Evolutionary conservation across 2,113 vertebrate genomes (phyloP).

Genomic region (Lipophrys pholis): DNA sequence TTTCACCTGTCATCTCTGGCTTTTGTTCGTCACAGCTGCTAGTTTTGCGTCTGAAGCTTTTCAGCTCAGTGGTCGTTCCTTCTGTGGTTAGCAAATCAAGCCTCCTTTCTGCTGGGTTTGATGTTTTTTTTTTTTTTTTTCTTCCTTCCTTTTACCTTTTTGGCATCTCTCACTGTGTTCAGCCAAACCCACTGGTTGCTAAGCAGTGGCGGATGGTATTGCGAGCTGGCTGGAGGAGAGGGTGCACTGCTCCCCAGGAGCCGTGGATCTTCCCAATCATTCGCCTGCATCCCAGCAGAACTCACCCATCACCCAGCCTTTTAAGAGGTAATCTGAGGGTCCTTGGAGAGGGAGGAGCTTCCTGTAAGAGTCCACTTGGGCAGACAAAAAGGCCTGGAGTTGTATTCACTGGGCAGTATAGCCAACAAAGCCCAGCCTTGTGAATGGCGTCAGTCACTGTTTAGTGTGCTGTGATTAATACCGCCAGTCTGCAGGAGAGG

Average conservation of each 20-base stretch:
- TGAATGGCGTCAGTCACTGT: slow-evolving; percentile 91
- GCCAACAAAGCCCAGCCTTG: slow-evolving; percentile 82
- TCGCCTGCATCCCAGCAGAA: slow-evolving; percentile 39
- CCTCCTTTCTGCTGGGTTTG: slow-evolving; percentile 44
- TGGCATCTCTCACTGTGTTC: slow-evolving; percentile 63
- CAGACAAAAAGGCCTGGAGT: slow-evolving; percentile 87
- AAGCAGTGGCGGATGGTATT: slow-evolving; percentile 81
- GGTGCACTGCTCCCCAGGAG: slow-evolving; percentile 79
- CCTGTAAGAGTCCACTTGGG: slow-evolving; percentile 89
- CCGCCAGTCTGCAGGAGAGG: slow-evolving; percentile 67
- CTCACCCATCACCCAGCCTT: slow-evolving; percentile 78
- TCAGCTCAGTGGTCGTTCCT: slow-evolving; percentile 18
- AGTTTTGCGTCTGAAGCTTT: slow-evolving; percentile 49
- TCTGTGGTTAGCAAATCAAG: slow-evolving; percentile 50
- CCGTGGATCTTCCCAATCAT: too few relatives aligned
- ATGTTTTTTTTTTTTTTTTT: slow-evolving; percentile 44
- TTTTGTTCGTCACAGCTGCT: slow-evolving; percentile 69
- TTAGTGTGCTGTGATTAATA: slow-evolving; percentile 92
- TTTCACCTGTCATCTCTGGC: slow-evolving; percentile 59
- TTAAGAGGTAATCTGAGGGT: slow-evolving; percentile 83
- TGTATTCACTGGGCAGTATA: slow-evolving; percentile 86
- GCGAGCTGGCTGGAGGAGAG: slow-evolving; percentile 75
- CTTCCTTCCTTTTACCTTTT: slow-evolving; percentile 29
- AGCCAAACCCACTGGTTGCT: slow-evolving; percentile 84
- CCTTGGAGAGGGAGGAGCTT: slow-evolving; percentile 81